Evolutionary conservation across 37 sponge, comb jelly and placozoan genomes (phyloP), one percentile per base, ranked within the genome.

Genomic region (Petrosia ficiformis): DNA sequence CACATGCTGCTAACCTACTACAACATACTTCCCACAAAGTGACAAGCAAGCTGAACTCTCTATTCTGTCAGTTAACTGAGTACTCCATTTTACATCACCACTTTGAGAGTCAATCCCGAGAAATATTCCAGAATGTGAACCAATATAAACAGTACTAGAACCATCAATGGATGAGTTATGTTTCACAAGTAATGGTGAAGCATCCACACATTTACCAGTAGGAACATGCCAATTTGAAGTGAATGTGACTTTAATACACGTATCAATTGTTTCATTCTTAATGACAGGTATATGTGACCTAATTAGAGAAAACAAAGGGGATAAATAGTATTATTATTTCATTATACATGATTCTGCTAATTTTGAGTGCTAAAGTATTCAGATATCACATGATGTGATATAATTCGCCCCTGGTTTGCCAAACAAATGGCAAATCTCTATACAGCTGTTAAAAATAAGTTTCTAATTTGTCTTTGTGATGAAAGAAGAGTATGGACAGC

Each of bases 81-180:
- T 43, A 42, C 42, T 39, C 97, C 97, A 96, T 57, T 75, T 2
- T 1, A 69, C 68, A 25, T 22, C 58, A 25, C 97, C 97, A 32
- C 70, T 58, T 5, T 36, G 57, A 6, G 77, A 42, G 4, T 68
- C 70, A 0, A 90, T n/a, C n/a, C 84, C 81, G 24, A 82, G 29
- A 52, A 96, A 86, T 68, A 70, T 25, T 19, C 84, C 80, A 14
- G 94, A 96, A 52, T 96, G 97, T 2, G 94, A 93, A 4, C 97
- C 95, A 36, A 86, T 69, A 57, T 77, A 93, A 4, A 87, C 72
- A 34, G 4, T 11, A 41, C 42, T 43, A 2, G 41, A 14, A 21
- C 57, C 74, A 22, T 56, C 38, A 36, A 31, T 39, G n/a, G 58
- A 32, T n/a, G n/a, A n/a, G 14, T 48, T 8, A 14, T 48, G 14